Evolutionary conservation across 1,140 invertebrate genomes (phyloP).

Genomic region (Akabosia matsudoensis): DNA sequence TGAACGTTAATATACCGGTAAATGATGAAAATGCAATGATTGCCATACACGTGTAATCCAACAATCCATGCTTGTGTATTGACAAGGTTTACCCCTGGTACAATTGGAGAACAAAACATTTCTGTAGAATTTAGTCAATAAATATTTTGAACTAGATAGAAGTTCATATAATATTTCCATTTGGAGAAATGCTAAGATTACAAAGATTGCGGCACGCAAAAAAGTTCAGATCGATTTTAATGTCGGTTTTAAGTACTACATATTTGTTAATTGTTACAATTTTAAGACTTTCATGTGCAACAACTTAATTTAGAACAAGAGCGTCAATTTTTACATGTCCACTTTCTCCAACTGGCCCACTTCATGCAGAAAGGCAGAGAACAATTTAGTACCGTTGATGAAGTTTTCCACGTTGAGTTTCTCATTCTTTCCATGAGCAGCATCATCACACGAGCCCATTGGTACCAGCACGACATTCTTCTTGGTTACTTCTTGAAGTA

Average conservation of each 20-base stretch:
- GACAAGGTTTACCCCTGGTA: too few relatives aligned
- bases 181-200: too few relatives aligned
- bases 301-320: too few relatives aligned
- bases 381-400: constrained; percentile 83
- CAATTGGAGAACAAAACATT: too few relatives aligned
- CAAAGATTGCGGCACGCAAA: too few relatives aligned
- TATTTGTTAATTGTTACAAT: too few relatives aligned
- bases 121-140: too few relatives aligned
- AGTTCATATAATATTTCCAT: too few relatives aligned
- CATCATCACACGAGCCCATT: constrained; percentile 87
- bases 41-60: constrained; percentile 64
- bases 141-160: too few relatives aligned
- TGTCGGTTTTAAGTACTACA: too few relatives aligned
- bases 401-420: constrained; percentile 89
- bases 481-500: constrained; percentile 51
- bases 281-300: too few relatives aligned
- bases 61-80: background rate
- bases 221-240: too few relatives aligned
- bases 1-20: constrained; percentile 60
- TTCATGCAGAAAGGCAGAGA: constrained; percentile 18
- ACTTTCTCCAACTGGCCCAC: background rate
- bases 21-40: constrained; percentile 67
- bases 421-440: constrained; percentile 96
- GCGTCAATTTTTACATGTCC: constrained; percentile 15
- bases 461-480: constrained; percentile 63